Base-by-base conservation (phyloP, 2,888 invertebrate genomes). In the Nomada fucata region DNA sequence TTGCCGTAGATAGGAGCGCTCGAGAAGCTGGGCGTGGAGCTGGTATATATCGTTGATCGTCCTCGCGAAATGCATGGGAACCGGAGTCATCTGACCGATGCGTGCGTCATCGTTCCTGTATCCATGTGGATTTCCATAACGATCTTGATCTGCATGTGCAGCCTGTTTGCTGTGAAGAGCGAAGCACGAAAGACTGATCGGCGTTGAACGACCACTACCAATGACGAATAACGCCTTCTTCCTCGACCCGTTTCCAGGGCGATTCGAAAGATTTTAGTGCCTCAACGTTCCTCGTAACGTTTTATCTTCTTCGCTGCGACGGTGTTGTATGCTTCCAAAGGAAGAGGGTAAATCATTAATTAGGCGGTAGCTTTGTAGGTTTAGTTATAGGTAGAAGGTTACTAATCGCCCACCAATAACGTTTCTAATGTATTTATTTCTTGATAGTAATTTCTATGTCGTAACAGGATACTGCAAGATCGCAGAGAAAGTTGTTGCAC, bases 1-100 rank as follows among this genome's bases (percentile, higher is more conserved):
- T 91, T 91, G 90, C 91, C 77, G 86, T 77, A 89, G 90, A 90
- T 90, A 91, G 83, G 82, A 64, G 55, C 63, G 75, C 60, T 60
- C 42, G 44, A 85, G 82, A 81, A 83, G 82, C 60, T 82, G 81
- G 79, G 78, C 76, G 73, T 85, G 85, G 71, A 85, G 68, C 78
- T 83, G 84, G 80, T 85, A 87, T 88, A 87, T 86, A 87, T 86
- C 82, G 80, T 71, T 59, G 69, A 71, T 71, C 79, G 79, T 86
- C 85, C 87, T 89, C 88, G 91, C 91, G 78, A 91, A 91, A 91
- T 91, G 89, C 91, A 90, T 92, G 92, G 91, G 92, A 92, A 92
- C 90, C 89, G 68, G 83, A 86, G 75, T 86, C 88, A 85, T 83
- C 84, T 86, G 87, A 85, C 86, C 87, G 83, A 84, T 73, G 80